phyloP scores from a whole-genome alignment of 2,797 vertebrate species.

The Phrynocephalus forsythii region DNA sequence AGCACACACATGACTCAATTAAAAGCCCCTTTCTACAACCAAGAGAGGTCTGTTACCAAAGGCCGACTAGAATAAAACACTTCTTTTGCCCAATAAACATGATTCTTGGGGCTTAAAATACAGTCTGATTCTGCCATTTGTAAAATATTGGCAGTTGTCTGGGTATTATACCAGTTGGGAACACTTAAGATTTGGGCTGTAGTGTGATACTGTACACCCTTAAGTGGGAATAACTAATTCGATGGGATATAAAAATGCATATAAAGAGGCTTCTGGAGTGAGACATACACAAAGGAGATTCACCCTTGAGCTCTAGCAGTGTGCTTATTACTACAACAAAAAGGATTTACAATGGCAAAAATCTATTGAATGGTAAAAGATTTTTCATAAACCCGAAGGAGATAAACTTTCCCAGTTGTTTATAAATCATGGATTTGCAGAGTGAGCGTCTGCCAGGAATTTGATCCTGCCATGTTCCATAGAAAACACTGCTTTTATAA shows the following conservation, averaged over 20 bases:
- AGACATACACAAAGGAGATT: slow-evolving; percentile 60
- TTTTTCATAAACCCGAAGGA: slow-evolving; percentile 68
- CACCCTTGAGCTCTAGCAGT: slow-evolving; percentile 46
- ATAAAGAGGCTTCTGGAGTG: background rate
- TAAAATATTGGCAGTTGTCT: slow-evolving; percentile 58
- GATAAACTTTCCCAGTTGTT: slow-evolving; percentile 77
- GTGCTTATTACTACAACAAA: slow-evolving; percentile 29
- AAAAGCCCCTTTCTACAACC: too few relatives aligned
- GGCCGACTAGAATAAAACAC: too few relatives aligned
- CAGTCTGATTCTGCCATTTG: slow-evolving; percentile 52
- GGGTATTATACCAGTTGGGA: slow-evolving; percentile 43
- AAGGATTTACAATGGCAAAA: slow-evolving; percentile 70
- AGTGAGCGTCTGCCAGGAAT: slow-evolving; percentile 69
- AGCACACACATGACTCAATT: too few relatives aligned
- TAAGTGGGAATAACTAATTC: slow-evolving; percentile 1
- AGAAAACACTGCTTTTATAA: slow-evolving; percentile 66
- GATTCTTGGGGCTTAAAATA: slow-evolving; percentile 61
- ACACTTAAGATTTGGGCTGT: background rate
- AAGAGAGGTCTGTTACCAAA: too few relatives aligned
- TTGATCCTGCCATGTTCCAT: slow-evolving; percentile 49
- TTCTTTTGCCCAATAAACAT: slow-evolving; percentile 30
- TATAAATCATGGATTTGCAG: slow-evolving; percentile 76
- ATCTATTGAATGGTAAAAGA: slow-evolving; percentile 69
- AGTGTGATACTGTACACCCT: background rate
- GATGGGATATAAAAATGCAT: background rate